Base-by-base conservation (phyloP, 2,888 invertebrate genomes). In the Abrostola triplasia region DNA sequence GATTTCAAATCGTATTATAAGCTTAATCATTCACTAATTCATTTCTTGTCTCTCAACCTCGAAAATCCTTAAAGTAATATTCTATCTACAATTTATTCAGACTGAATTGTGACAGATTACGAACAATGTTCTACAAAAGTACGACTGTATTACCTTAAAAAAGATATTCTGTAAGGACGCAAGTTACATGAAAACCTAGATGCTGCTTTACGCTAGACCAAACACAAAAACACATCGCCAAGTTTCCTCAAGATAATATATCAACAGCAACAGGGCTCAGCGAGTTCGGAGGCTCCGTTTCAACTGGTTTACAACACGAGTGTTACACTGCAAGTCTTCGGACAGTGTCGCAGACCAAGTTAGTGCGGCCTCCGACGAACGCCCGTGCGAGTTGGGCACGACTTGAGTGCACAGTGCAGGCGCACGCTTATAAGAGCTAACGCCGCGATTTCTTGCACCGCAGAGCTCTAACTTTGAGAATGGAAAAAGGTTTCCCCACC, bases 361-460 rank as follows among this genome's bases (percentile, higher is more conserved):
- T 60, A 1, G 12, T 2, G 59, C 59, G 59, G 48, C 59, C 38
- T 51, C 35, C 38, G 58, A 6, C 24, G 44, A 47, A 24, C 44
- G 12, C 36, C 38, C 53, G 40, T 8, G 48, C 37, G 53, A 60
- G 38, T 60, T 53, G 10, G 36, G 12, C 52, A 7, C 24, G 38
- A n/a, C 49, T 35, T 49, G 12, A 57, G 56, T 57, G 57, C 48
- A 35, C 40, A 40, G 40, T 40, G 40, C 10, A 40, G 9, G 47
- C 44, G 38, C 70, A 38, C 44, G 54, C 61, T 55, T 37, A 59
- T 49, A 59, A 24, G 52, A 72, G 55, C 68, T 24, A 70, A 59
- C 59, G 42, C 47, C 35, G 40, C 38, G 47, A 63, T 57, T 72
- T 72, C 64, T 71, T 67, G 42, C 51, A 9, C 62, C 40, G 38